Conservation (phyloP, 2,797 vertebrate genomes). For the Ctenopoma kingsleyae region DNA sequence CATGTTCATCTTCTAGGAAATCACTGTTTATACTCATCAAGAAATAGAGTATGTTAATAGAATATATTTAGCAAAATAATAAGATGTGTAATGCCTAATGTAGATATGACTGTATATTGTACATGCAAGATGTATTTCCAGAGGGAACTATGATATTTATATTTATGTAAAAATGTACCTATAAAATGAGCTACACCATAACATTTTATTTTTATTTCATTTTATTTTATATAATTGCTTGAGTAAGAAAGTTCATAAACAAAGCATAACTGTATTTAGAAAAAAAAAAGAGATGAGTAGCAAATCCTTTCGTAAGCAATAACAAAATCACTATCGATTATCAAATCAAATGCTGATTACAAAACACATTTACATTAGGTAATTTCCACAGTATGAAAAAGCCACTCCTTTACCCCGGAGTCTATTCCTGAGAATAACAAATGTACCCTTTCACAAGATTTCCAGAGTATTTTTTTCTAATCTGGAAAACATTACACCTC, state of each 20-base stretch:
- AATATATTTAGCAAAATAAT: conserved; percentile 19
- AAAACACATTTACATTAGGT: conserved; percentile 66
- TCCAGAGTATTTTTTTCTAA: conserved; percentile 7
- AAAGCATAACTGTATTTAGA: conserved; percentile 58
- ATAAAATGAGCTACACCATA: conserved; percentile 42
- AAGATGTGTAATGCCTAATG: neutral
- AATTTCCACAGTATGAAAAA: conserved; percentile 60
- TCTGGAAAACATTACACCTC: conserved; percentile 21
- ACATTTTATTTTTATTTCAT: conserved; percentile 16
- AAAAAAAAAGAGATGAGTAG: conserved; percentile 50
- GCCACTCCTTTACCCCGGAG: conserved; percentile 3
- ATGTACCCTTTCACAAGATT: conserved; percentile 15
- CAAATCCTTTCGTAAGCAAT: conserved; percentile 23
- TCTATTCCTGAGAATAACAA: conserved; percentile 37
- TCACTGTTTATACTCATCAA: conserved; percentile 15
- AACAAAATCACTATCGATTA: conserved; percentile 19
- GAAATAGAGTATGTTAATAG: neutral
- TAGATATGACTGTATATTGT: neutral
- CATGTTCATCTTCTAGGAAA: conserved; percentile 27
- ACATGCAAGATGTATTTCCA: neutral
- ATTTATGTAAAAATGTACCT: neutral
- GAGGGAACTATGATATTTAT: neutral
- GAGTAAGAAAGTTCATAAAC: conserved; percentile 68
- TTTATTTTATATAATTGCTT: conserved; percentile 64
- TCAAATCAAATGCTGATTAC: conserved; percentile 42